Base-by-base conservation (phyloP, 1,140 invertebrate species). In the Aphelenchoides besseyi region DNA sequence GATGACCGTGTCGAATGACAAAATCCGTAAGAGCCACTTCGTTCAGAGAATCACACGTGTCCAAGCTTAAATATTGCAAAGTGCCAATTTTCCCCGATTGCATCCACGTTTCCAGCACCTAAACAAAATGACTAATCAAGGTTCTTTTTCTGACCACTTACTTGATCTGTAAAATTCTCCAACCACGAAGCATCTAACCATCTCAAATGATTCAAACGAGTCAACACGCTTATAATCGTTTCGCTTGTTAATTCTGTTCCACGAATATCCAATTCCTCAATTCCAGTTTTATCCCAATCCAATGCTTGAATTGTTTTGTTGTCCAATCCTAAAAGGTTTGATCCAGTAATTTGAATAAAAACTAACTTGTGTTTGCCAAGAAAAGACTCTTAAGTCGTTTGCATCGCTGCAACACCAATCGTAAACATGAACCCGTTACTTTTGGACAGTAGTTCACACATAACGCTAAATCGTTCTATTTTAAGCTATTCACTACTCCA, bases 371-470 rank as follows among this genome's bases (percentile, higher is more conserved):
- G 66, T 84, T 94, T 82, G 96, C 94, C 90, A 98, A 92, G 0
- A 98, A 88, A 0, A 99, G 89, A 74, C 92, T 94, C 74, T 89
- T 92, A 12, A 99, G 86, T 70, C 96, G 90, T 82, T 94, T 90
- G 74, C 95, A 98, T 36, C 95, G 88, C 85, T 94, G 92, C 76
- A 98, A 91, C 0, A 98, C 86, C 0, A 92, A 91, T 86, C 96
- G 97, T 87, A 98, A 89, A 0, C 93, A 95, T n/a, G 92, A 91
- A 0, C 97, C 97, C 0, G 92, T 97, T 2, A 98, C 94, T 86
- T 98, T 95, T 53, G 92, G 89, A 85, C 96, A 98, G 85, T 90
- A 97, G 86, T 97, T 97, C 0, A 98, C 91, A 2, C 95, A 94
- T 59, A 99, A 85, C n/a, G n/a, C n/a, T n/a, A n/a, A n/a, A n/a